Percentiles rank a stretch among this genome's conserved stretches.
Evolutionary conservation across 2,888 invertebrate genomes (phyloP).

Genomic region (Ophion ellenae): DNA sequence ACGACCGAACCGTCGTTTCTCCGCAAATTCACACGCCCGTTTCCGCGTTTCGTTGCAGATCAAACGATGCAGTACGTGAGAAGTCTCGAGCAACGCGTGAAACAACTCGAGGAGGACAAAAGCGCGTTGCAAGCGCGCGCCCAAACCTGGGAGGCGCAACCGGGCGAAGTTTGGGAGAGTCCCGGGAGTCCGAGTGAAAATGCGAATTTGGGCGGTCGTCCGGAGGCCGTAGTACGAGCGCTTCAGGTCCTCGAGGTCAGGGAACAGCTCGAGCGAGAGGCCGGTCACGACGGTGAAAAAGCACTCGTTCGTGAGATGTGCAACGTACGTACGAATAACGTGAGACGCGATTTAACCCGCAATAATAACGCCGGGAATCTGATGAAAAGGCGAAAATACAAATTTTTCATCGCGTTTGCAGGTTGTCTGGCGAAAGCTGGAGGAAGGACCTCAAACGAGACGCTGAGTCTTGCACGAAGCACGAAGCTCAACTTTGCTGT

Average conservation of each 20-base stretch:
- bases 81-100: slow-evolving; percentile 94
- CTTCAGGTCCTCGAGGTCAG: slow-evolving; percentile 96
- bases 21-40: not conserved
- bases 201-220: slow-evolving; percentile 87
- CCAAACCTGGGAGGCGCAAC: slow-evolving; percentile 78
- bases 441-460: slow-evolving; percentile 90
- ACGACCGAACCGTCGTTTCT: not conserved
- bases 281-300: slow-evolving; percentile 92
- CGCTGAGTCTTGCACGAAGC: slow-evolving; percentile 71
- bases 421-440: slow-evolving; percentile 96
- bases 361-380: not conserved
- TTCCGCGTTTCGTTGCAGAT: slow-evolving; percentile 84
- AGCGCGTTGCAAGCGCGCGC: slow-evolving; percentile 85
- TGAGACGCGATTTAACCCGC: not conserved
- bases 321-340: slow-evolving; percentile 87
- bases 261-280: slow-evolving; percentile 92
- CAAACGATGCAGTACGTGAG: slow-evolving; percentile 96
- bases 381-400: slow-evolving; percentile 12
- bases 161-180: slow-evolving; percentile 81
- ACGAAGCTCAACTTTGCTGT: slow-evolving; percentile 28
- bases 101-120: slow-evolving; percentile 93
- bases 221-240: slow-evolving; percentile 96
- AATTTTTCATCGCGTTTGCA: slow-evolving; percentile 77
- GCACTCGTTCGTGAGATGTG: slow-evolving; percentile 98
- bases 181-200: slow-evolving; percentile 77